Evolutionary conservation across 2,888 invertebrate species (phyloP).

Genomic region (Lithophane socia): DNA sequence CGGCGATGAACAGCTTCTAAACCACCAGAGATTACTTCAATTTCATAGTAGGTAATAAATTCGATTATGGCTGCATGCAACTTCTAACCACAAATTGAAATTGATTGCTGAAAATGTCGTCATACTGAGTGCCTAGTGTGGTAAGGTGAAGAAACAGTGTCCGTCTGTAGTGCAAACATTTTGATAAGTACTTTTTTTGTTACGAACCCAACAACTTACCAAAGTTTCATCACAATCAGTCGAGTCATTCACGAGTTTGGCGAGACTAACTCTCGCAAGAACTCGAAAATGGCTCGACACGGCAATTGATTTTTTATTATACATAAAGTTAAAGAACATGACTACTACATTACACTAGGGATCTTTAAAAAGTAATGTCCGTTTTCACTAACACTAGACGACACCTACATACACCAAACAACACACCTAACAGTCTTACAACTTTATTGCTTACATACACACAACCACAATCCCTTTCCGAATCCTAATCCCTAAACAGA

Average conservation of each 20-base stretch:
- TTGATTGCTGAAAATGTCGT: slow-evolving; percentile 32
- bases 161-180: background rate
- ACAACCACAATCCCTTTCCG: background rate
- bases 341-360: background rate
- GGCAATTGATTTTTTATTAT: too few species aligned
- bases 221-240: too few species aligned
- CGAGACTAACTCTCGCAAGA: too few species aligned
- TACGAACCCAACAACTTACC: too few species aligned
- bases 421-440: too few species aligned
- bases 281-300: too few species aligned
- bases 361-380: background rate
- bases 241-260: too few species aligned
- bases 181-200: background rate
- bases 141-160: slow-evolving; percentile 18
- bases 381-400: background rate
- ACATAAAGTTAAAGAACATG: background rate
- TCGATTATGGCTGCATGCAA: background rate
- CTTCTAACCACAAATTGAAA: slow-evolving; percentile 12
- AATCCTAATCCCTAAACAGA: background rate
- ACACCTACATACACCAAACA: background rate
- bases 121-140: background rate
- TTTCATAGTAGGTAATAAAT: slow-evolving; percentile 3
- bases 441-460: background rate
- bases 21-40: background rate
- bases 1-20: background rate